A percentile compares a stretch with the other conserved stretches of the same genome.
Evolutionary conservation across 2,888 invertebrate genomes (phyloP).

Genomic region (Phaedon cochleariae): DNA sequence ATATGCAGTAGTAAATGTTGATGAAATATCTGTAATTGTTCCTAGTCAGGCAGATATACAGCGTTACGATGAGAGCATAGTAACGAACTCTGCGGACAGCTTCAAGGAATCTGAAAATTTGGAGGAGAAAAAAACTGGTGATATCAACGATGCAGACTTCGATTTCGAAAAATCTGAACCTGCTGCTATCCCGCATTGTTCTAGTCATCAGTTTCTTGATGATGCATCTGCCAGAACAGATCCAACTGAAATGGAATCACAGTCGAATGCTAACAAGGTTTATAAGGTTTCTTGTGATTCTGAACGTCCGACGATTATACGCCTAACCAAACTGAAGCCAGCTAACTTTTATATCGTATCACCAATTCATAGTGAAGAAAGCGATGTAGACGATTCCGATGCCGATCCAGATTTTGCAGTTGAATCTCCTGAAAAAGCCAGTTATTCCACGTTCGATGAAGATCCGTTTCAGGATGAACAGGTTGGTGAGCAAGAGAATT

Average conservation of each 20-base stretch:
- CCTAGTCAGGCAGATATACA: not conserved
- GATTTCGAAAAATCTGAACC: no score
- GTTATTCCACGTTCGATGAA: no score
- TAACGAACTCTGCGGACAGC: no score
- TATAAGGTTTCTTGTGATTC: conserved; percentile 7
- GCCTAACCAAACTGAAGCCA: conserved; percentile 2
- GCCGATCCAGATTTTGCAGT: not conserved
- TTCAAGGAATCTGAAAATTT: no score
- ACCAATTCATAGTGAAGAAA: conserved; percentile 1
- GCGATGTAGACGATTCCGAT: no score
- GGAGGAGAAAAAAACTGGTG: no score
- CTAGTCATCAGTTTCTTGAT: no score
- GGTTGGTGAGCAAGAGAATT: not conserved
- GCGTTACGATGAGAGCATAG: not conserved
- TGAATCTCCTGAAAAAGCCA: not conserved
- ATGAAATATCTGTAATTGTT: not conserved
- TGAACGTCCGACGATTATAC: not conserved
- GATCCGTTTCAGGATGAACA: no score
- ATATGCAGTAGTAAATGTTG: not conserved
- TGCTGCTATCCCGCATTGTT: no score
- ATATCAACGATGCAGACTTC: no score
- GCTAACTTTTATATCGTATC: not conserved
- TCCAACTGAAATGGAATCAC: not conserved
- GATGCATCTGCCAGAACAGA: no score
- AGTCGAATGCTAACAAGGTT: not conserved